Evolutionary conservation across 2,113 vertebrate genomes (phyloP), one percentile per base, ranked within the genome.

Genomic region (Upupa epops): DNA sequence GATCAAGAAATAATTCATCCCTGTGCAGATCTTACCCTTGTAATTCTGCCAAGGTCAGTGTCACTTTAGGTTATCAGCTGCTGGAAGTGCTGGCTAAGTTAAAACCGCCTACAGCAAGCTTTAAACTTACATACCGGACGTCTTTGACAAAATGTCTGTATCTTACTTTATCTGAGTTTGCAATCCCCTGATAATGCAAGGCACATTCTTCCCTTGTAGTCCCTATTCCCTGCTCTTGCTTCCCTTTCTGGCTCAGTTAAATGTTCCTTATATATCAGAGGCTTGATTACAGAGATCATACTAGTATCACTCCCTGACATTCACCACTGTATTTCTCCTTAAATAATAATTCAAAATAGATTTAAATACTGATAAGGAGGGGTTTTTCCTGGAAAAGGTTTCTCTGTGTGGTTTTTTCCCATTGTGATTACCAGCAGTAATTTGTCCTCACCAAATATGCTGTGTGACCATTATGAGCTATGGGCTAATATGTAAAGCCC

Each of bases 11-110:
- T 34, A 72, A 65, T 31, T 76, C 45, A 40, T 56, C 70, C 66
- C 64, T 13, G 13, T 77, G 71, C 74, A 90, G 79, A 65, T 64
- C 86, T 77, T 65, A 78, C 60, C 86, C 88, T 94, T 93, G 49
- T 75, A 90, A 68, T 58, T 42, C 64, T 64, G 34, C 81, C 91
- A 94, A 93, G 96, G 94, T 93, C 92, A 91, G 68, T 40, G 64
- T 66, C 92, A 77, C 9, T 64, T 77, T 29, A 68, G 85, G 71
- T 94, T 89, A 90, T 88, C 64, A 46, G 71, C 58, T 60, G 70
- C 61, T 92, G 46, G 69, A 93, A 92, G 92, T 63, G 80, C 88
- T 83, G 31, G 31, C 81, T 46, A 63, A 79, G 63, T 63, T 86
- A 68, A 79, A 70, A 90, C 46, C n/a, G 78, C 73, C 84, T 68